phyloP scores from a whole-genome alignment of 2,888 invertebrate species.

The Cantharis lateralis region DNA sequence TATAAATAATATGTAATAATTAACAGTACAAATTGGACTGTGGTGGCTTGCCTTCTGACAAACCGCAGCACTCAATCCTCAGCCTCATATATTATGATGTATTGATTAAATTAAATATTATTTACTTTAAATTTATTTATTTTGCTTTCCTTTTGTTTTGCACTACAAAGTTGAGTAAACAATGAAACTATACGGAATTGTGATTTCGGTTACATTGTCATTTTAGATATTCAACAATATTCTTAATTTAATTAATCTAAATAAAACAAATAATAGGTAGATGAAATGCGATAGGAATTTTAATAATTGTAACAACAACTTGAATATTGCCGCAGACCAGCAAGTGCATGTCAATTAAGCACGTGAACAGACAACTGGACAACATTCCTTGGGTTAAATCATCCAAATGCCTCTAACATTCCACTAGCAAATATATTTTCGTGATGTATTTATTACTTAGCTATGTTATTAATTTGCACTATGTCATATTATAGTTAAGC shows the following conservation, averaged over 20 bases:
- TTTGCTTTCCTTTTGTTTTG: too few species aligned
- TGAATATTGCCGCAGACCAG: conserved; percentile 39
- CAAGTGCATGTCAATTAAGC: conserved; percentile 47
- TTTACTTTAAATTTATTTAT: too few species aligned
- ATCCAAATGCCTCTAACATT: conserved; percentile 46
- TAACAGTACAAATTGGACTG: background rate
- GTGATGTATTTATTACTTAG: conserved; percentile 44
- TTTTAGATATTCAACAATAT: background rate
- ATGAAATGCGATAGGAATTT: conserved; percentile 22
- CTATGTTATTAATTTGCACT: conserved; percentile 6
- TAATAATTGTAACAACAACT: conserved; percentile 35
- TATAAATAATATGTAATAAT: background rate
- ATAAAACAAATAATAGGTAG: background rate
- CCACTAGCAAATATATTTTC: conserved; percentile 42
- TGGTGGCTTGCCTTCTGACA: background rate
- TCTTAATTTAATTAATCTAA: background rate
- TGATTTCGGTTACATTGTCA: background rate
- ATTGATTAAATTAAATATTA: too few species aligned
- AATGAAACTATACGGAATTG: background rate
- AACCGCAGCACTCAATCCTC: background rate
- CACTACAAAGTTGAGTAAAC: too few species aligned
- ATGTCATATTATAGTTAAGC: conserved; percentile 6
- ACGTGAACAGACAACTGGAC: conserved; percentile 42
- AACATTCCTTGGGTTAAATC: conserved; percentile 48
- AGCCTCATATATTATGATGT: background rate